A percentile compares a stretch with the other conserved stretches of the same genome.
phyloP scores from a whole-genome alignment of 2,797 vertebrate genomes.

The Myiotriccus ornatus region DNA sequence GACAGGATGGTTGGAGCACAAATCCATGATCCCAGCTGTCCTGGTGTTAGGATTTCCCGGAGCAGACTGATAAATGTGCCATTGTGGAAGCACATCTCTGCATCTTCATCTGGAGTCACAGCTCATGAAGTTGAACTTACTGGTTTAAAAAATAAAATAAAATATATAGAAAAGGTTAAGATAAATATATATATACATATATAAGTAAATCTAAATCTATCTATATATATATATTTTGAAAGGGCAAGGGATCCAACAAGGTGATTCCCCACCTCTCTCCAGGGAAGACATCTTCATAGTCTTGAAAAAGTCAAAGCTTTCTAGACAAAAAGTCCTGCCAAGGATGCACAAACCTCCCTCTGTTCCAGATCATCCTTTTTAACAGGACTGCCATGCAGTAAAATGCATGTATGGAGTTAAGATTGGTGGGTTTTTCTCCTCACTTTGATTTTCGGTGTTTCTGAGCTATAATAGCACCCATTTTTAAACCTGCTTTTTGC shows the following conservation, averaged over 20 bases:
- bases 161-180: neutral
- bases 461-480: neutral
- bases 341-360: neutral
- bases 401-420: neutral
- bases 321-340: neutral
- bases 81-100: rapidly evolving
- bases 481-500: neutral
- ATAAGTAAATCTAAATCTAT: too few species aligned
- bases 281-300: neutral
- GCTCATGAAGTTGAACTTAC: neutral
- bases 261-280: neutral
- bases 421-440: neutral
- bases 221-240: too few species aligned
- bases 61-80: neutral
- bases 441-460: neutral
- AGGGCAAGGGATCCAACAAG: neutral
- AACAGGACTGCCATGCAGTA: neutral
- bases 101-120: neutral
- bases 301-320: neutral
- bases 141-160: neutral
- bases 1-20: neutral
- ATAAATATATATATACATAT: too few species aligned
- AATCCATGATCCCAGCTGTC: neutral
- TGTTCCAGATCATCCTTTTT: neutral
- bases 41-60: neutral